Evolutionary conservation across 2,113 vertebrate genomes (phyloP).

Genomic region (Phyllostomus discolor): DNA sequence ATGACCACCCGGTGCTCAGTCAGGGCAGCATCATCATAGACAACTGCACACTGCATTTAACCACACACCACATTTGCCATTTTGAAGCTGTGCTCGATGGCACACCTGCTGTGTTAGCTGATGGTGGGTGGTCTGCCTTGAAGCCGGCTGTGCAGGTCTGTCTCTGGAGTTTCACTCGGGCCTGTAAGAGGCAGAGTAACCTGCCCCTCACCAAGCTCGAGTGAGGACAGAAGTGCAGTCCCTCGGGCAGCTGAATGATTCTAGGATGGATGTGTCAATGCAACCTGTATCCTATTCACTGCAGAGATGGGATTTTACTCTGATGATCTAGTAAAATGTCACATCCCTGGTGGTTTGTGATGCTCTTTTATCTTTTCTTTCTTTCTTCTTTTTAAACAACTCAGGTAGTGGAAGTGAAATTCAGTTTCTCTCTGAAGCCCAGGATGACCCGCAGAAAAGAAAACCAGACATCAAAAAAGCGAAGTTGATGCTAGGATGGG

Average conservation of each 20-base stretch:
- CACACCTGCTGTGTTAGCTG: background rate
- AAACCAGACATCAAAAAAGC: slow-evolving; percentile 97
- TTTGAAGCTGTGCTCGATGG: fast-evolving
- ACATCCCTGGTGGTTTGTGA: background rate
- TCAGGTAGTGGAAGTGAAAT: slow-evolving; percentile 94
- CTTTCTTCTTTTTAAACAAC: background rate
- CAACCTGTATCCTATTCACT: fast-evolving
- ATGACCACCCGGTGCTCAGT: background rate
- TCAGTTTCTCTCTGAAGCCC: slow-evolving; percentile 97
- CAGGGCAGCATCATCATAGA: background rate
- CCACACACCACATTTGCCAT: background rate
- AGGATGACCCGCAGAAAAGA: slow-evolving; percentile 97
- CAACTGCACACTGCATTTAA: background rate
- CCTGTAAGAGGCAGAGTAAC: background rate
- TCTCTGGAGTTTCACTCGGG: no score
- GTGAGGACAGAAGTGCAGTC: background rate
- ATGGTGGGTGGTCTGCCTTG: background rate
- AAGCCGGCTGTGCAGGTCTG: background rate
- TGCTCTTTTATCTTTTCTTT: background rate
- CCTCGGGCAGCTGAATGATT: fast-evolving
- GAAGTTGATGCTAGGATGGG: slow-evolving; percentile 95
- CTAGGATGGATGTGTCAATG: fast-evolving
- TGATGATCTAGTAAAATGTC: fast-evolving
- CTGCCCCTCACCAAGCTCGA: background rate
- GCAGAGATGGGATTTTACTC: background rate